A percentile compares a stretch with the other conserved stretches of the same genome.
Conservation (phyloP, 2,888 invertebrate species). For the Keiferia lycopersicella region DNA sequence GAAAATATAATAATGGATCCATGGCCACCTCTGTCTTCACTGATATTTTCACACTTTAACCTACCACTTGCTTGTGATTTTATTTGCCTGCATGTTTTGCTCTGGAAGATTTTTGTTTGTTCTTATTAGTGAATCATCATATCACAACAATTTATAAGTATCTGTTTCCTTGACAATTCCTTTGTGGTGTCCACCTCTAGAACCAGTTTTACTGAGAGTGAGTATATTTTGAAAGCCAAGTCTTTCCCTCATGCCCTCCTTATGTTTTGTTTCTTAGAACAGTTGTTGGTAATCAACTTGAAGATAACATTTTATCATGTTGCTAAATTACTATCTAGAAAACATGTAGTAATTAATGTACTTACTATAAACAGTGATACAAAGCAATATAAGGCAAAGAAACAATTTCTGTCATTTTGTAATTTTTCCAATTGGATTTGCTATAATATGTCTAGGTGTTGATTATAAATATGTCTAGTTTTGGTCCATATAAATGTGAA, state of each 20-base stretch:
- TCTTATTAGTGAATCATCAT: slow-evolving; percentile 11
- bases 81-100: slow-evolving; percentile 12
- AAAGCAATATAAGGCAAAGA: background rate
- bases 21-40: background rate
- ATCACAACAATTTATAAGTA: background rate
- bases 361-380: background rate
- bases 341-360: slow-evolving; percentile 3
- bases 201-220: slow-evolving; percentile 9
- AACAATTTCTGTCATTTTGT: background rate
- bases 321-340: slow-evolving; percentile 20
- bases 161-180: slow-evolving; percentile 2
- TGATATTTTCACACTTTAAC: slow-evolving; percentile 24
- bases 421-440: slow-evolving; percentile 1
- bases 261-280: background rate
- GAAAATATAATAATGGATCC: background rate
- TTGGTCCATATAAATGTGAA: too few species aligned
- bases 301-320: slow-evolving; percentile 17
- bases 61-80: background rate
- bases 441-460: background rate
- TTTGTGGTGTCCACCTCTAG: background rate
- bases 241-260: background rate
- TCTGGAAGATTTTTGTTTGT: background rate
- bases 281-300: slow-evolving; percentile 7
- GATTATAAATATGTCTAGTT: too few species aligned
- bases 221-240: background rate